Base-by-base conservation (phyloP, 2,113 vertebrate species). In the Himantopus leucocephalus region DNA sequence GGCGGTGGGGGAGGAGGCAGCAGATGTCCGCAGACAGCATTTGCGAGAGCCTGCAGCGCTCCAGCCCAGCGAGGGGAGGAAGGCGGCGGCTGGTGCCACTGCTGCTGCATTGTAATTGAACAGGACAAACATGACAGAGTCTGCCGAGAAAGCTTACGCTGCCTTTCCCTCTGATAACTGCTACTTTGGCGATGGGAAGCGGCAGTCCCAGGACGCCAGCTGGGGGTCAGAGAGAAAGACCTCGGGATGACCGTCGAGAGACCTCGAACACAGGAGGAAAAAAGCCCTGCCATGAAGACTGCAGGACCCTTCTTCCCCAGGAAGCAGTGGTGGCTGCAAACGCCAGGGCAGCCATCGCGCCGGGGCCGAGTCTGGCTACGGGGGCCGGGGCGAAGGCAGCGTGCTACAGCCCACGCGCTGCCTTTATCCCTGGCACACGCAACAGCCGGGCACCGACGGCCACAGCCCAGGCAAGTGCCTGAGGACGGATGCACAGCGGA, bases 1-100 rank as follows among this genome's bases (percentile, higher is more conserved):
- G 90, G 88, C 47, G 2, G 67, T 80, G 96, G 92, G 95, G 94
- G 95, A 88, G 96, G 96, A 96, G 90, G 96, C 90, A 91, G 92
- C 96, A 96, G 96, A 97, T 95, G 95, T 96, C 95, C 10, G 24
- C 95, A 96, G 94, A 94, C 94, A 92, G 86, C 76, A 17, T 67
- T 86, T 77, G 78, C 68, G 83, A 74, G 84, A 92, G 95, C 92
- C 92, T 64, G 92, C 92, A 91, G 91, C 29, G 1, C 94, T 91
- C 55, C 75, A 93, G 91, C 73, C 83, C 80, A 87, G 68, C 1
- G 6, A 71, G 56, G 50, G 79, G 56, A 93, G 72, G 85, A 55
- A 89, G 79, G 88, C 79, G 39, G 95, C 14, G 56, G 91, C 91
- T 92, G 92, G 88, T 92, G 91, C 79, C 82, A 21, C 92, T 26